phyloP scores from a whole-genome alignment of 2,797 vertebrate genomes.

The Neoniphon sammara region DNA sequence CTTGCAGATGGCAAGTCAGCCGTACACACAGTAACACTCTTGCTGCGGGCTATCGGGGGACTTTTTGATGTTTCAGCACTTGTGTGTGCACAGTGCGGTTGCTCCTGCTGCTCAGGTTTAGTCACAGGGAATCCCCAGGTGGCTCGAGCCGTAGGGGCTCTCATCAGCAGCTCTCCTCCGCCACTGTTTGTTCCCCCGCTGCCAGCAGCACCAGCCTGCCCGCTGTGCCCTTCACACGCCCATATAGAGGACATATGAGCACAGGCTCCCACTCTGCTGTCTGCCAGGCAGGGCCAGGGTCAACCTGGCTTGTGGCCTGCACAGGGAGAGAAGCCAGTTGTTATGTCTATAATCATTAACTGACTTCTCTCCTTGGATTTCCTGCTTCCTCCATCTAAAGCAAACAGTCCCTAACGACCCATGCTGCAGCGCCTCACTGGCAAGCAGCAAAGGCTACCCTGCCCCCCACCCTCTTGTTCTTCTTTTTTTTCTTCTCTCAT shows the following conservation, averaged over 20 bases:
- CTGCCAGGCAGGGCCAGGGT: conserved; percentile 58
- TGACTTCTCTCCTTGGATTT: conserved; percentile 79
- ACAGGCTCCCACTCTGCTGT: conserved; percentile 33
- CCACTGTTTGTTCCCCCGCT: conserved; percentile 47
- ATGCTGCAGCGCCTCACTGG: conserved; percentile 58
- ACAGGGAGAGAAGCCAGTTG: conserved; percentile 73
- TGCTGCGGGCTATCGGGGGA: conserved; percentile 49
- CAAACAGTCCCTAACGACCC: conserved; percentile 74
- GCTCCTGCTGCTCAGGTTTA: conserved; percentile 56
- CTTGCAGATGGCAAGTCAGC: conserved; percentile 53
- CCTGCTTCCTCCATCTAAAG: conserved; percentile 80
- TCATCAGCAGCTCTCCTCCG: conserved; percentile 40
- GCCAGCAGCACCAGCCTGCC: conserved; percentile 29
- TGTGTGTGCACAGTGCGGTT: conserved; percentile 51
- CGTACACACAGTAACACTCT: conserved; percentile 42
- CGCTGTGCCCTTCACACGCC: conserved; percentile 67
- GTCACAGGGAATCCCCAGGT: conserved; percentile 74
- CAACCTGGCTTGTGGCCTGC: conserved; percentile 58
- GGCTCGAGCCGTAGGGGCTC: conserved; percentile 46
- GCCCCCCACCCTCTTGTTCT: conserved; percentile 57
- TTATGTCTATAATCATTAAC: conserved; percentile 84
- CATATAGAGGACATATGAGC: conserved; percentile 62
- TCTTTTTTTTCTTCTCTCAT: conserved; percentile 58
- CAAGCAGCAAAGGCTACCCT: conserved; percentile 49
- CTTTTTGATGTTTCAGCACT: conserved; percentile 73